Conservation (phyloP, 1,140 invertebrate species). For the Dinoponera quadriceps region DNA sequence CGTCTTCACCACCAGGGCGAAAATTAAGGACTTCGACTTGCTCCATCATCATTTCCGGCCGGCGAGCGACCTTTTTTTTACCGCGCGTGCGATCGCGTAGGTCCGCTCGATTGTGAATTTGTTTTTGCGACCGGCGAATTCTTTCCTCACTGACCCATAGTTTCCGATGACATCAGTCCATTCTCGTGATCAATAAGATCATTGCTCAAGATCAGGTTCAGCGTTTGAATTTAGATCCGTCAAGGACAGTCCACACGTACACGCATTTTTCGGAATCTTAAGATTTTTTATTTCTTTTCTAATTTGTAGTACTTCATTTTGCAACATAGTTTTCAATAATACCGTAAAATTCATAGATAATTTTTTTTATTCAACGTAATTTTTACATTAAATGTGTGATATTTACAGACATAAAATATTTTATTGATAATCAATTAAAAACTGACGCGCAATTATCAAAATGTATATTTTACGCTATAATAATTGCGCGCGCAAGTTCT, state of each 20-base stretch:
- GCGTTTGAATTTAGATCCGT: slow-evolving; percentile 47
- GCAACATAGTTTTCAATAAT: too few species aligned
- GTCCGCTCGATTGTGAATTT: slow-evolving; percentile 24
- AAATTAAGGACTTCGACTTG: slow-evolving; percentile 44
- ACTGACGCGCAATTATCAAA: too few species aligned
- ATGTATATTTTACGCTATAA: too few species aligned
- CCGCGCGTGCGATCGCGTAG: neutral
- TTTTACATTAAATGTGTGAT: too few species aligned
- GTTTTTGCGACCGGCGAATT: slow-evolving; percentile 10
- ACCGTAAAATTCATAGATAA: too few species aligned
- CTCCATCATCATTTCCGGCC: slow-evolving; percentile 34
- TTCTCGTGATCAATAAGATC: slow-evolving; percentile 30
- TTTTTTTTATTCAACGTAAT: too few species aligned
- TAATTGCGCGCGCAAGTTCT: too few species aligned
- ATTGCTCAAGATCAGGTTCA: slow-evolving; percentile 48
- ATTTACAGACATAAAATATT: too few species aligned
- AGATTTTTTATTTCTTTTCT: neutral
- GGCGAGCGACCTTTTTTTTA: neutral
- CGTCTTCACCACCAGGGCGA: neutral
- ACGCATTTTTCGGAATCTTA: neutral
- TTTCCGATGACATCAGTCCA: slow-evolving; percentile 1
- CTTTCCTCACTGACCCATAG: slow-evolving; percentile 12
- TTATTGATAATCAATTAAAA: too few species aligned
- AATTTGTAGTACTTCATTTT: too few species aligned
- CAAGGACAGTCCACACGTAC: slow-evolving; percentile 47